These are phyloP conservation scores for Xestia rhomboidea DNA, from an alignment of 2,888 invertebrate genomes.

Conservation along the genomic window DNA sequence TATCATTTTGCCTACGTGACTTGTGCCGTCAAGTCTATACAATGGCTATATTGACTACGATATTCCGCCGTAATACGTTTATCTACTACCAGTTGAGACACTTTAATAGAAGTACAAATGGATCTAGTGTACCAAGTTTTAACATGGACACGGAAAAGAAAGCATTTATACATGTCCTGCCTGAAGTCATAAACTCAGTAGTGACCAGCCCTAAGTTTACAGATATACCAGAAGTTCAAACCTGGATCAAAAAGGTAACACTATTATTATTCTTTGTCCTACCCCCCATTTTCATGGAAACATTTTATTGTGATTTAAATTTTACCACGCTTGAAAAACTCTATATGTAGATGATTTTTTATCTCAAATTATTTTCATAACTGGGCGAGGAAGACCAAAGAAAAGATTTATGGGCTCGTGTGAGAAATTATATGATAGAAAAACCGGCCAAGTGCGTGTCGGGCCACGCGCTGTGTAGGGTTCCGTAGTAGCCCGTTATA, in stretches of 20 bases:
- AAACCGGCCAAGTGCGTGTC: too few relatives aligned
- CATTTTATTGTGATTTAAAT: not conserved
- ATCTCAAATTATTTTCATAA: not conserved
- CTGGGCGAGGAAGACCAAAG: not conserved
- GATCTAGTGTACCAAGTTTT: slow-evolving; percentile 12
- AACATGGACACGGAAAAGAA: slow-evolving; percentile 33
- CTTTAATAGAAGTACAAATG: slow-evolving; percentile 15
- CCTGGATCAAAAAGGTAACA: slow-evolving; percentile 48
- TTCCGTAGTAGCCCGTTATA: too few relatives aligned
- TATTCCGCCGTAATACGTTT: slow-evolving; percentile 15
- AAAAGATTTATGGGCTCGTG: not conserved
- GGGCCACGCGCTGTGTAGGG: too few relatives aligned
- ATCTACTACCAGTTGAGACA: slow-evolving; percentile 25
- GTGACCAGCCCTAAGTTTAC: slow-evolving; percentile 35
- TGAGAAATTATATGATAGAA: not conserved
- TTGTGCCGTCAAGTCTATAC: not conserved
- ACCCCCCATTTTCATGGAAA: not conserved
- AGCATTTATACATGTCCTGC: slow-evolving; percentile 29
- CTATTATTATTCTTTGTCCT: not conserved
- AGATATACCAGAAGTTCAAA: slow-evolving; percentile 39
- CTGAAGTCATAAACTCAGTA: slow-evolving; percentile 43
- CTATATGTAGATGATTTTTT: not conserved
- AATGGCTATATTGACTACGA: slow-evolving; percentile 13
- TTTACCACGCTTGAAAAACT: not conserved
- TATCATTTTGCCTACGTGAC: not conserved